Evolutionary conservation across 2,113 vertebrate genomes (phyloP), one percentile per base, ranked within the genome.

Genomic region (Nothobranchius furzeri): DNA sequence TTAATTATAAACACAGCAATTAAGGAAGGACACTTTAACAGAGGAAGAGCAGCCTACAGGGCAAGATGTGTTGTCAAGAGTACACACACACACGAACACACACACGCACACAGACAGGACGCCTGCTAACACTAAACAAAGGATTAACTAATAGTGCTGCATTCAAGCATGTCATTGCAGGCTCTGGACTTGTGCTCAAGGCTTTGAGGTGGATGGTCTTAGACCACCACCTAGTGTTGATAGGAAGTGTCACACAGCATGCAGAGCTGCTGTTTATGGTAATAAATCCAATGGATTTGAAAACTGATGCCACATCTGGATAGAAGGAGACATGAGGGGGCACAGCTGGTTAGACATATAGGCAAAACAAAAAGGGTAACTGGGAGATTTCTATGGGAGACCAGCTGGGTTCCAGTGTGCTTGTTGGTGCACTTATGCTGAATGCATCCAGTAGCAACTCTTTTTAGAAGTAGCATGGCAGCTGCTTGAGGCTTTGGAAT

Each of bases 1-100:
- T 80, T 74, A 83, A 88, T 82, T 82, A 78, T 61, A 77, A 85
- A 78, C 81, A 64, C 64, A 65, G 69, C 69, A 60, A 84, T 84
- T 80, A 46, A 70, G 76, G 59, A 69, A 78, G 79, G 60, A 68
- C 76, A 64, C 64, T 73, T 73, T 81, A 45, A 58, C 73, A 42
- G 62, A 61, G 76, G 51, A 55, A 61, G 62, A 60, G 57, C 46
- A 58, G 68, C 76, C 70, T 64, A 75, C n/a, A 43, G 67, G 77
- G 64, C 75, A 66, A 52, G 68, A 70, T 81, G 69, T 73, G n/a
- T 48, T 62, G 79, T 73, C 63, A 55, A 20, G 25, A 36, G 75
- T 66, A 76, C 30, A 3, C 30, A 30, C 30, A 30, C 30, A 30
- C 30, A 30, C 25, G 4, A 2, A 30, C 30, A 30, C 30, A 30